Percentiles rank a stretch among this genome's conserved stretches.
These are phyloP conservation scores for Drosophila subsilvestris DNA, from an alignment of 2,888 invertebrate genomes.

Conservation along the genomic window DNA sequence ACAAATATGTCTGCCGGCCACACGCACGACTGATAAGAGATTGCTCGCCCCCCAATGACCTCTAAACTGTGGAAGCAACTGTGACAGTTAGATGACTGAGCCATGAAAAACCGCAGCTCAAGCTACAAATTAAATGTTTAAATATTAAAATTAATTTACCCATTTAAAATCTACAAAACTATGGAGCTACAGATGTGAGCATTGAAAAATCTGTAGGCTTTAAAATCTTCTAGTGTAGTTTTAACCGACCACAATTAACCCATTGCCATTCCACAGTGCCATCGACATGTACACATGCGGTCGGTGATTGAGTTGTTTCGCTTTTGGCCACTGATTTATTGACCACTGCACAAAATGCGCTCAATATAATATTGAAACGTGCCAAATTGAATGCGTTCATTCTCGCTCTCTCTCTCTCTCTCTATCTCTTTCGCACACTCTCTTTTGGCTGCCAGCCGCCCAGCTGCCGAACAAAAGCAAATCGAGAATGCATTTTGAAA, in stretches of 20 bases:
- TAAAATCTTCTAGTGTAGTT: too few species aligned
- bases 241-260: conserved; percentile 30
- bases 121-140: too few species aligned
- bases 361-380: conserved; percentile 50
- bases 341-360: conserved; percentile 39
- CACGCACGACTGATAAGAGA: conserved; percentile 4
- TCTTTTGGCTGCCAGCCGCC: too few species aligned
- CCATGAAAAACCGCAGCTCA: too few species aligned
- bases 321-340: conserved; percentile 58
- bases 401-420: background rate
- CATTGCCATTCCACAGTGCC: conserved; percentile 21
- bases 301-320: conserved; percentile 39
- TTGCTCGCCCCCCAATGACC: background rate
- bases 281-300: conserved; percentile 23
- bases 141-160: too few species aligned
- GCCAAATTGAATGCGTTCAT: conserved; percentile 49
- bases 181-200: too few species aligned
- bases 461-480: conserved; percentile 21
- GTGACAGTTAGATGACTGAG: too few species aligned
- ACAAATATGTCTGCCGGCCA: conserved; percentile 33
- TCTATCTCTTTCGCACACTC: too few species aligned
- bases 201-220: too few species aligned
- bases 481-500: conserved; percentile 22
- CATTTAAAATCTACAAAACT: too few species aligned
- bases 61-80: background rate